These are phyloP conservation scores for Pogonocherus hispidulus DNA, from an alignment of 2,888 invertebrate species.

Conservation along the genomic window DNA sequence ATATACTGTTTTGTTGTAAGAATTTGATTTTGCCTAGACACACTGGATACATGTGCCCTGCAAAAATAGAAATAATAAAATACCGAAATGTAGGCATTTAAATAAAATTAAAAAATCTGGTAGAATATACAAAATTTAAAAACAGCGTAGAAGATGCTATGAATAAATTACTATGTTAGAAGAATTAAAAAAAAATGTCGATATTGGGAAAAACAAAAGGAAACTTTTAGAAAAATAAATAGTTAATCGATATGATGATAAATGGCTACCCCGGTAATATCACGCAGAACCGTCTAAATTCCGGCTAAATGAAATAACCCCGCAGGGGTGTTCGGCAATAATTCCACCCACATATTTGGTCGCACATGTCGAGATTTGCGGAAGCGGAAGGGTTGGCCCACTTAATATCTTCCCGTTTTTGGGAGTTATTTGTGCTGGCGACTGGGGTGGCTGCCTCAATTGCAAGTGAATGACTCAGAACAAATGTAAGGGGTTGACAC, in stretches of 20 bases:
- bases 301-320: slow-evolving; percentile 35
- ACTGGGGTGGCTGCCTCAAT: slow-evolving; percentile 40
- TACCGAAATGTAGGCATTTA: too few species aligned
- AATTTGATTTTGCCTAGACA: too few species aligned
- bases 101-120: too few species aligned
- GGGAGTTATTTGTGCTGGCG: slow-evolving; percentile 54
- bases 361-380: slow-evolving; percentile 63
- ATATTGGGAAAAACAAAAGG: too few species aligned
- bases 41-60: too few species aligned
- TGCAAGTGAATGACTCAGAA: slow-evolving; percentile 60
- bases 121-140: too few species aligned
- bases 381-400: slow-evolving; percentile 64
- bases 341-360: slow-evolving; percentile 52
- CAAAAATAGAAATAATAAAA: too few species aligned
- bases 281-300: slow-evolving; percentile 22
- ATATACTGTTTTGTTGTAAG: too few species aligned
- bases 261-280: slow-evolving; percentile 7
- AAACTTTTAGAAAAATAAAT: background rate
- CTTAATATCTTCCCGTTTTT: slow-evolving; percentile 60
- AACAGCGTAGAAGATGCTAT: too few species aligned
- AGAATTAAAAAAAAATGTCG: too few species aligned
- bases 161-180: too few species aligned
- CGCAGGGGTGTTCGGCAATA: slow-evolving; percentile 34
- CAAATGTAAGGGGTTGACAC: slow-evolving; percentile 58
- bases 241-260: background rate